Conservation (phyloP, 1,140 invertebrate species). For the Drosophila ficusphila region DNA sequence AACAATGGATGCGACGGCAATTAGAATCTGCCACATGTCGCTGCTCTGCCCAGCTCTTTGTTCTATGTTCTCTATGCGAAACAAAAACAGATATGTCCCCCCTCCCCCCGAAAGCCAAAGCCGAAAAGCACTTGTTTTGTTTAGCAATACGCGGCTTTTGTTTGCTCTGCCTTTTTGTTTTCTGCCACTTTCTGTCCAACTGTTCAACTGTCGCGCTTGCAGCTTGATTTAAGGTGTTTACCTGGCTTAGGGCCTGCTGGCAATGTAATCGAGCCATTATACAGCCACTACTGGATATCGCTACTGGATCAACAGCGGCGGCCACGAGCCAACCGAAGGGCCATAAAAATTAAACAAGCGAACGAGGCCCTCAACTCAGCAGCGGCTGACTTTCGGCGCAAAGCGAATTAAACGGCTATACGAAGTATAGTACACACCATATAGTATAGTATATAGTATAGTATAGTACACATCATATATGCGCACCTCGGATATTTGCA, state of each 20-base stretch:
- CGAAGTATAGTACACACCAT: no score
- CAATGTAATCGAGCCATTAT: slow-evolving; percentile 4
- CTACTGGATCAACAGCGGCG: slow-evolving; percentile 10
- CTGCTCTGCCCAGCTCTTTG: slow-evolving; percentile 51
- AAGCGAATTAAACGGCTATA: not conserved
- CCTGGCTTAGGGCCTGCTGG: slow-evolving; percentile 4
- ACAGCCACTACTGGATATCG: slow-evolving; percentile 9
- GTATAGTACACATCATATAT: not conserved
- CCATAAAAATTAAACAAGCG: slow-evolving; percentile 30
- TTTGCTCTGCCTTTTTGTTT: slow-evolving; percentile 6
- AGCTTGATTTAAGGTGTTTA: slow-evolving; percentile 35
- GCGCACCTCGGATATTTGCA: slow-evolving; percentile 15
- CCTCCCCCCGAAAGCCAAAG: no score
- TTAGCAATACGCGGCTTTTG: slow-evolving; percentile 16
- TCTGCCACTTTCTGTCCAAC: not conserved
- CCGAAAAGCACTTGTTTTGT: slow-evolving; percentile 29
- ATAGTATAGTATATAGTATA: no score
- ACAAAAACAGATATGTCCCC: slow-evolving; percentile 24
- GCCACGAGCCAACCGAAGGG: slow-evolving; percentile 32
- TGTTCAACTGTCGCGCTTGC: not conserved
- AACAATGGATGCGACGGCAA: slow-evolving; percentile 38
- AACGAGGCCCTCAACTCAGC: slow-evolving; percentile 19
- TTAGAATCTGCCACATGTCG: slow-evolving; percentile 61
- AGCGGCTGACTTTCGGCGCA: slow-evolving; percentile 2
- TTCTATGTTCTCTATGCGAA: slow-evolving; percentile 53